These are phyloP conservation scores for Uloborus diversus DNA, from an alignment of 1,140 invertebrate genomes.

Conservation along the genomic window DNA sequence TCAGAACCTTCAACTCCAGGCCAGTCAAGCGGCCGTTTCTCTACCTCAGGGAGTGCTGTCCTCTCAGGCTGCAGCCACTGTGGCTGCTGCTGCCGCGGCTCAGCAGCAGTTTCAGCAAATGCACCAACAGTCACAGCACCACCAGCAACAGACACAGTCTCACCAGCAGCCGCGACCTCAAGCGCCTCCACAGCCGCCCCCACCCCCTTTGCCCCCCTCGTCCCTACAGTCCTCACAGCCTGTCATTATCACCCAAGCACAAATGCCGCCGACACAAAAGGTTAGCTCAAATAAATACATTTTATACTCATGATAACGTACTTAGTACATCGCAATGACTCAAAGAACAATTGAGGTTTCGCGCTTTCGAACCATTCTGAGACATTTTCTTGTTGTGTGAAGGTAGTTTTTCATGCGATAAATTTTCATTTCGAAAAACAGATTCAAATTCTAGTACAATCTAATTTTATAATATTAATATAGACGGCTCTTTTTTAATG, in stretches of 20 bases:
- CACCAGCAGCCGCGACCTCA: conserved; percentile 58
- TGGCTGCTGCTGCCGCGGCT: conserved; percentile 79
- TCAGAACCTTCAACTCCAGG: conserved; percentile 71
- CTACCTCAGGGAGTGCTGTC: conserved; percentile 68
- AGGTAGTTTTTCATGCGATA: too few relatives aligned
- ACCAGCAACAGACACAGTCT: conserved; percentile 65
- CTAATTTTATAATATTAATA: too few relatives aligned
- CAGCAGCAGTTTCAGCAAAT: conserved; percentile 70
- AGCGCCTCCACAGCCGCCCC: conserved; percentile 30
- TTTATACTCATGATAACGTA: too few relatives aligned
- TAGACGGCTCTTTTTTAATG: too few relatives aligned
- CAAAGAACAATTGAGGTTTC: too few relatives aligned
- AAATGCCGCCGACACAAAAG: conserved; percentile 37
- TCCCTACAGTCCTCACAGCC: conserved; percentile 28
- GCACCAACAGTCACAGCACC: conserved; percentile 65
- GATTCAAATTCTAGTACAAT: too few relatives aligned
- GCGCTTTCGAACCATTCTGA: too few relatives aligned
- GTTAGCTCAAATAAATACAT: background rate
- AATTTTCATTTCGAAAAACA: too few relatives aligned
- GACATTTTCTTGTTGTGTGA: too few relatives aligned
- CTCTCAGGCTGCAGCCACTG: conserved; percentile 74
- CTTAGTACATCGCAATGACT: too few relatives aligned
- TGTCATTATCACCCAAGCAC: conserved; percentile 48
- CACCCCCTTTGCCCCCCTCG: conserved; percentile 33
- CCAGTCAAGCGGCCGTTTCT: conserved; percentile 63